phyloP scores from a whole-genome alignment of 2,888 invertebrate genomes.

The Uloborus plumipes region DNA sequence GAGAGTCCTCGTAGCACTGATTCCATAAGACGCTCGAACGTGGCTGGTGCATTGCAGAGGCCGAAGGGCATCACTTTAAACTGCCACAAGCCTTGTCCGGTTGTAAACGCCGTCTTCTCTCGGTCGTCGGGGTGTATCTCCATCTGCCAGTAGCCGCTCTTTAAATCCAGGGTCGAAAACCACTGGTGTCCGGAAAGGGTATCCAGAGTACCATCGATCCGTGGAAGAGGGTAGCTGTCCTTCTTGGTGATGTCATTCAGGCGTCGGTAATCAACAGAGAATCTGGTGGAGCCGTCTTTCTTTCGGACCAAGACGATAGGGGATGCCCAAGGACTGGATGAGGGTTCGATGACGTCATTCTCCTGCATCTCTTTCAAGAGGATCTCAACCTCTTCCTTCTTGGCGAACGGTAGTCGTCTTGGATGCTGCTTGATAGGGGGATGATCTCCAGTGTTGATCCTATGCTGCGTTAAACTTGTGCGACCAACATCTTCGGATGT shows the following conservation, averaged over 20 bases:
- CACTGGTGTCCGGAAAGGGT: slow-evolving; percentile 27
- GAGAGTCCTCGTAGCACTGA: no score
- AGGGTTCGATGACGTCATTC: slow-evolving; percentile 5
- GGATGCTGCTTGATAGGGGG: slow-evolving; percentile 6
- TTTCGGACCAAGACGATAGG: slow-evolving; percentile 70
- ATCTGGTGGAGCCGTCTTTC: slow-evolving; percentile 67
- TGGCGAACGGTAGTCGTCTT: slow-evolving; percentile 1
- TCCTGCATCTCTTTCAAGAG: background rate
- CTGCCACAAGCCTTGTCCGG: no score
- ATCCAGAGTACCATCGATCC: slow-evolving; percentile 60
- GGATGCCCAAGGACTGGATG: slow-evolving; percentile 68
- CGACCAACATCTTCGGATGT: no score
- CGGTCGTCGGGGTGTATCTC: no score
- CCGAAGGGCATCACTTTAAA: no score
- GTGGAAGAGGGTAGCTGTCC: slow-evolving; percentile 64
- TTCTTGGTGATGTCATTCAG: slow-evolving; percentile 66
- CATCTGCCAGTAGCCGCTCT: slow-evolving; percentile 52
- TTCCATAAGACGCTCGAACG: no score
- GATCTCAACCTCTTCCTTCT: slow-evolving; percentile 1
- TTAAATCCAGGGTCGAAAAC: slow-evolving; percentile 65
- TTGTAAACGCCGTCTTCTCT: no score
- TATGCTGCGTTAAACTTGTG: background rate
- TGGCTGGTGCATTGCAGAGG: no score
- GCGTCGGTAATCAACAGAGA: slow-evolving; percentile 68
- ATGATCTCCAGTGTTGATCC: background rate